Percentiles rank a stretch among this genome's conserved stretches.
phyloP scores from a whole-genome alignment of 2,888 invertebrate species.

The Pammene fasciana region DNA sequence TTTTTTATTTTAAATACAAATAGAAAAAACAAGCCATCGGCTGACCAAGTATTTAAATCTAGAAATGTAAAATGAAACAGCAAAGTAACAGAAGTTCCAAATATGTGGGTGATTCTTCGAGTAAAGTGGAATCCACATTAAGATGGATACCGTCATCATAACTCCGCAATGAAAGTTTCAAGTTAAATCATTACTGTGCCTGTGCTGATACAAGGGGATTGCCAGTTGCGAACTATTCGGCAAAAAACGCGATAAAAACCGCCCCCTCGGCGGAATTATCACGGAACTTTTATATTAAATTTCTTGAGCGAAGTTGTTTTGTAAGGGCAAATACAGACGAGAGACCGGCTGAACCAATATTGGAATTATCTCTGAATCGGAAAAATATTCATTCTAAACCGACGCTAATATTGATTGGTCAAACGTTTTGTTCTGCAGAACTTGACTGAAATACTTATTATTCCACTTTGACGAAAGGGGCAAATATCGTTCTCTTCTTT shows the following conservation, averaged over 20 bases:
- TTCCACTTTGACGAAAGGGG: background rate
- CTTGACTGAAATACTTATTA: background rate
- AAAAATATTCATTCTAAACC: too few species aligned
- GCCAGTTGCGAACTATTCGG: conserved; percentile 32
- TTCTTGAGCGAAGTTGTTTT: conserved; percentile 50
- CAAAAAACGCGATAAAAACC: conserved; percentile 37
- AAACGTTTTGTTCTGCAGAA: background rate
- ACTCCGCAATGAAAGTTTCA: conserved; percentile 14
- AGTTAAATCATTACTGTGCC: conserved; percentile 28
- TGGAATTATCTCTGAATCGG: conserved; percentile 18
- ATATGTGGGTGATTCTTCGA: too few species aligned
- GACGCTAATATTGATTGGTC: conserved; percentile 17
- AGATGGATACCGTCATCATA: conserved; percentile 6
- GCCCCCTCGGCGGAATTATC: conserved; percentile 51
- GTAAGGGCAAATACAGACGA: conserved; percentile 27
- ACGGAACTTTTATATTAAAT: conserved; percentile 60
- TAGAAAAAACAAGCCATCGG: too few species aligned
- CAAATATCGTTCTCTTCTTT: too few species aligned
- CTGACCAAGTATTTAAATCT: too few species aligned
- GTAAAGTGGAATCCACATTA: background rate
- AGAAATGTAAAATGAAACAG: too few species aligned
- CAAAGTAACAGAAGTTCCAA: too few species aligned
- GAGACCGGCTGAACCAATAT: conserved; percentile 15
- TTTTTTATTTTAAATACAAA: too few species aligned
- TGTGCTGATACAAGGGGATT: background rate